Evolutionary conservation across 2,797 vertebrate genomes (phyloP), one percentile per base, ranked within the genome.

Genomic region (Cygnus olor): DNA sequence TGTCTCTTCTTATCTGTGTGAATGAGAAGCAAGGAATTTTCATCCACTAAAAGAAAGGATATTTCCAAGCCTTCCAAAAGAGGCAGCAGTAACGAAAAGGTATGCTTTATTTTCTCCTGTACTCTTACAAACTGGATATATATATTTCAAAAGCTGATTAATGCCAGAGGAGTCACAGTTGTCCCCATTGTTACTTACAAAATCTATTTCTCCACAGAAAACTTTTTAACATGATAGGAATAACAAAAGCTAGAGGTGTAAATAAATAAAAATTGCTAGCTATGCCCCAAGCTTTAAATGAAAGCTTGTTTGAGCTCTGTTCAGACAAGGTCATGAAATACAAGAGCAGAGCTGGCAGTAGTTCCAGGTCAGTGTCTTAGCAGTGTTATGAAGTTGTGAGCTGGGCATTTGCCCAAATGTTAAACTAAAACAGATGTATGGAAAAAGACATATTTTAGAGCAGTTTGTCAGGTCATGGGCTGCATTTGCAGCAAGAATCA

Each of bases 21-120:
- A 61, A 71, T 14, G 12, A 77, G 66, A 93, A 93, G 95, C 69
- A 47, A 73, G 61, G 79, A 69, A 60, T 40, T 77, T 10, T 30
- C 92, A 18, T 11, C 66, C 25, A 36, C 85, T 44, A 27, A 72
- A 57, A 25, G 30, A 68, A 36, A 79, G 32, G 14, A 58, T 7
- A 13, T 34, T 77, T 36, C 64, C 28, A 16, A 79, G 80, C 45
- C 15, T 70, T 70, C 91, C 15, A 40, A 3, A 12, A 22, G 24
- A 30, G 32, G 51, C 14, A 16, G 18, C 7, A 18, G n/a, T 30
- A 38, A 22, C 1, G 34, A 71, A 58, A 57, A 93, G 69, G 80
- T 92, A 91, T 54, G 73, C 11, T 82, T 72, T 69, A 10, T 49
- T 60, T 64, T 85, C 76, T 42, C 30, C 72, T 38, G 0, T 63